Base-by-base conservation (phyloP, 2,888 invertebrate species). In the Thera obeliscata region DNA sequence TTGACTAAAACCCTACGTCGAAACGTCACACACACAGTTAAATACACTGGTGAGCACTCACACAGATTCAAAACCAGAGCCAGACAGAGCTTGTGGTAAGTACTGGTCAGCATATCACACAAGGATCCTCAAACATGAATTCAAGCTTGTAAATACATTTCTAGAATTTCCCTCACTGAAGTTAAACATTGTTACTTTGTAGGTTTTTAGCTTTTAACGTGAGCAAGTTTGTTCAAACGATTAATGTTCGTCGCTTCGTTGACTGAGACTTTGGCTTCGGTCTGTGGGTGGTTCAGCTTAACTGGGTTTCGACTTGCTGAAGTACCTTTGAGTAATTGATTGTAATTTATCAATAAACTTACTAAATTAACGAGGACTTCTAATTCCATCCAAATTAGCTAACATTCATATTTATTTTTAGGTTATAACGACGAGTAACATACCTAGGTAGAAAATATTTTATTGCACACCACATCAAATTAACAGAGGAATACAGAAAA, bases 191-290 rank as follows among this genome's bases (percentile, higher is more conserved):
- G 11, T 56, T 64, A 68, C 64, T 43, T 43, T 68, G 64, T 67
- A 56, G 63, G 56, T 68, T 68, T 68, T 64, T 64, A 64, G 64
- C 61, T 61, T 58, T 64, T 41, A 57, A 36, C 57, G 60, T 56
- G n/a, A 46, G 22, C 11, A 61, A 61, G 68, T 61, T 68, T 61
- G 61, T 43, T 54, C 49, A 43, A 61, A 68, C 64, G 57, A 64
- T 61, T 58, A 64, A 68, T 64, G 64, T 43, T 58, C 22, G 57
- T 43, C 64, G 68, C 60, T 67, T 50, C 60, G 63, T 22, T 49
- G 61, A 61, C 55, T 54, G 35, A 9, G 55, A 58, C 64, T 57
- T 36, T 61, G 54, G 43, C 54, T 56, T 56, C 41, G 55, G 56
- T 49, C 33, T 61, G 58, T 12, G 55, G 54, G 36, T 7, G 12